These are phyloP conservation scores for Charanyca ferruginea DNA, from an alignment of 2,888 invertebrate species.

Conservation along the genomic window DNA sequence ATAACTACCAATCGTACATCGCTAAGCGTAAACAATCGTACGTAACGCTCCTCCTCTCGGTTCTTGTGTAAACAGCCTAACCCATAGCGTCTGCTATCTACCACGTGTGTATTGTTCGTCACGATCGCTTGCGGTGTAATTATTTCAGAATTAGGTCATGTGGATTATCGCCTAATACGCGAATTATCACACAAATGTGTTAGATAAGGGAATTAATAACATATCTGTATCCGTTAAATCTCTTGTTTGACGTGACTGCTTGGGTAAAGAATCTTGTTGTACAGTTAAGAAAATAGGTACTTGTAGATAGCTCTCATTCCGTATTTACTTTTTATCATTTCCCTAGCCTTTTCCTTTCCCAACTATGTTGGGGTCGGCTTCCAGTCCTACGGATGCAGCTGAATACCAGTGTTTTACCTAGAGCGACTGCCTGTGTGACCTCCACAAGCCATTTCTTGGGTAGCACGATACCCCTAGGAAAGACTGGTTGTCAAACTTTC, in stretches of 20 bases:
- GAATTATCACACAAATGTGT: constrained; percentile 39
- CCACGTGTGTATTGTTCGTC: constrained; percentile 46
- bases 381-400: too few relatives aligned
- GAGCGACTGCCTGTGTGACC: too few relatives aligned
- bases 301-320: too few relatives aligned
- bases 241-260: background rate
- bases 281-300: background rate
- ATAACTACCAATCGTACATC: background rate
- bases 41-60: background rate
- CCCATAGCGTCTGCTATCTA: constrained; percentile 21
- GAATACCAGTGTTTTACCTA: too few relatives aligned
- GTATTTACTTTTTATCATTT: too few relatives aligned
- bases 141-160: constrained; percentile 55
- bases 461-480: too few relatives aligned
- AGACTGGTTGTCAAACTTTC: too few relatives aligned
- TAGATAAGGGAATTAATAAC: constrained; percentile 50
- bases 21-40: background rate
- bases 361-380: too few relatives aligned
- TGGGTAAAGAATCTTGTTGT: background rate
- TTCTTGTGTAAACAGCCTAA: constrained; percentile 26
- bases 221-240: constrained; percentile 36
- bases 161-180: constrained; percentile 52
- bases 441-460: too few relatives aligned
- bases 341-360: too few relatives aligned
- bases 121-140: constrained; percentile 45